Percentiles rank a stretch among this genome's conserved stretches.
phyloP scores from a whole-genome alignment of 2,888 invertebrate species.

The Ophion obscuratus region DNA sequence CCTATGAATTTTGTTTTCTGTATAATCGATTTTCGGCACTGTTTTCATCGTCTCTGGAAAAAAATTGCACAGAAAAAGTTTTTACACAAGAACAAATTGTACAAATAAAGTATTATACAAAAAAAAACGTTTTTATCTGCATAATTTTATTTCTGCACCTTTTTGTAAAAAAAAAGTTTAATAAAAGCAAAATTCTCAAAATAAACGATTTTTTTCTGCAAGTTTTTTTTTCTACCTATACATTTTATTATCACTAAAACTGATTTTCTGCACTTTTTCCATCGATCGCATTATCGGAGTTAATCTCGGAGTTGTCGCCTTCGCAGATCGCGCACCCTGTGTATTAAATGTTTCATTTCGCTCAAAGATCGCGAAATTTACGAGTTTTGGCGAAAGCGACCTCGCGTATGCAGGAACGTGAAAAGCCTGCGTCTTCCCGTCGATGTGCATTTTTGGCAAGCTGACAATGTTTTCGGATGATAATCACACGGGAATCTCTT shows the following conservation, averaged over 20 bases:
- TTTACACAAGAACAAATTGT: too few species aligned
- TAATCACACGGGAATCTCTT: conserved; percentile 15
- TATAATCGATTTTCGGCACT: too few species aligned
- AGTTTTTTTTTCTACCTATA: neutral
- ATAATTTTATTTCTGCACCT: too few species aligned
- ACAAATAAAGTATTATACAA: too few species aligned
- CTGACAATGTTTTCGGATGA: conserved; percentile 15
- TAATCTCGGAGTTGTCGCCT: neutral
- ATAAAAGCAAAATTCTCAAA: too few species aligned
- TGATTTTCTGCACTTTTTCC: neutral
- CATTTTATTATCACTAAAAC: neutral
- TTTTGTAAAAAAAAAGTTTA: too few species aligned
- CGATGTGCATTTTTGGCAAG: conserved; percentile 31
- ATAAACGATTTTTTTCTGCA: too few species aligned
- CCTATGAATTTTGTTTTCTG: too few species aligned
- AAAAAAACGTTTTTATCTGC: too few species aligned
- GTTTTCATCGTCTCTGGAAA: too few species aligned
- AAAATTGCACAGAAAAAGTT: too few species aligned
- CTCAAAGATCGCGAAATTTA: conserved; percentile 16
- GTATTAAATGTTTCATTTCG: neutral
- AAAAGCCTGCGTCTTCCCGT: conserved; percentile 3
- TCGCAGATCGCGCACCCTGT: neutral
- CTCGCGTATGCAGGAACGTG: conserved; percentile 33
- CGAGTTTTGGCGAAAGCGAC: conserved; percentile 32
- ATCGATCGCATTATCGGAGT: neutral